phyloP scores from a whole-genome alignment of 2,797 vertebrate genomes.

The Trichosurus vulpecula region DNA sequence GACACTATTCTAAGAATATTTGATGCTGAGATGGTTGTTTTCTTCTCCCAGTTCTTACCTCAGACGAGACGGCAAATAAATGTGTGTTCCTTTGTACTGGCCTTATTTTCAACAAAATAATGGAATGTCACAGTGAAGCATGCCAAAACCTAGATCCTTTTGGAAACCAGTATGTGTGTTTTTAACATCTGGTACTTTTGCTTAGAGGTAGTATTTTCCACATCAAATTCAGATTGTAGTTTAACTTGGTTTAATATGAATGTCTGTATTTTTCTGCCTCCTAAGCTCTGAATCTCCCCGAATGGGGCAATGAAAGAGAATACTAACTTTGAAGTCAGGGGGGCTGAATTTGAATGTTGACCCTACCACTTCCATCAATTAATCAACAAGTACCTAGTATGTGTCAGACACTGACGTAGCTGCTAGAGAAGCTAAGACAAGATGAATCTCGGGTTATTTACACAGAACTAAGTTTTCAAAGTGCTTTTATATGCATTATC shows the following conservation, averaged over 20 bases:
- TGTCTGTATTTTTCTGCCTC: not conserved
- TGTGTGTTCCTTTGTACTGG: not conserved
- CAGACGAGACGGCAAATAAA: not conserved
- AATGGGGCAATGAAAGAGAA: not conserved
- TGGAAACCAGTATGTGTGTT: slow-evolving; percentile 50
- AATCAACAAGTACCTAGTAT: not conserved
- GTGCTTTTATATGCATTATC: not conserved
- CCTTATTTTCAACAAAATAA: slow-evolving; percentile 50
- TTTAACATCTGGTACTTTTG: slow-evolving; percentile 28
- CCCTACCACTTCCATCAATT: not conserved
- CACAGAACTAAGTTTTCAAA: not conserved
- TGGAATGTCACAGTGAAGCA: slow-evolving; percentile 53
- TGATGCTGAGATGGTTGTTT: not conserved
- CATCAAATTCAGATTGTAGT: not conserved
- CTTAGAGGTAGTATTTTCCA: slow-evolving; percentile 30
- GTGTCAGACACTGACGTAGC: not conserved
- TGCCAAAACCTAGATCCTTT: slow-evolving; percentile 34
- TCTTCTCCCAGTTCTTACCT: not conserved
- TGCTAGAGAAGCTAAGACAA: not conserved
- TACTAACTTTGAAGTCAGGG: not conserved
- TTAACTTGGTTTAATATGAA: not conserved
- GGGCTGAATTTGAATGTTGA: not conserved
- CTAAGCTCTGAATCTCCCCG: not conserved
- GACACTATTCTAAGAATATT: not conserved
- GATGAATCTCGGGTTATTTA: not conserved